Evolutionary conservation across 2,797 vertebrate species (phyloP).

Genomic region (Toxotes lorentzi): DNA sequence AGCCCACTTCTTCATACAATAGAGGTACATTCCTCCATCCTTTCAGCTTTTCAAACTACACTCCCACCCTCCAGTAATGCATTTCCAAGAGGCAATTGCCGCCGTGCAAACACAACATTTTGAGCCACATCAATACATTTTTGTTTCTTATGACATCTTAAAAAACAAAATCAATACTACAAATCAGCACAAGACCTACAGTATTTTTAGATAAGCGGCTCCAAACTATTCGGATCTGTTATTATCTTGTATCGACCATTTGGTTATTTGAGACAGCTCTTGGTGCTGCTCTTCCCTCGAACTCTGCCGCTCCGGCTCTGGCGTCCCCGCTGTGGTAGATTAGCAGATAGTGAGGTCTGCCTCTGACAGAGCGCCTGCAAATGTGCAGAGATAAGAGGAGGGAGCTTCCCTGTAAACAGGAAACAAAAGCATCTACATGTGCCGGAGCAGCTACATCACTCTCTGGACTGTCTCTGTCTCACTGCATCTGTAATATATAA

Average conservation of each 20-base stretch:
- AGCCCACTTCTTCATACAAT: constrained; percentile 1
- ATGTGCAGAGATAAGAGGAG: constrained; percentile 55
- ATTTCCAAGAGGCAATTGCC: neutral
- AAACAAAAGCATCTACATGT: constrained; percentile 17
- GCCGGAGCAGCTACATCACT: constrained; percentile 10
- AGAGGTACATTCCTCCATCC: neutral
- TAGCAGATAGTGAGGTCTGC: constrained; percentile 48
- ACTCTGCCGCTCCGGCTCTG: constrained; percentile 40
- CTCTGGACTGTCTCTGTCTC: neutral
- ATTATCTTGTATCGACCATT: constrained; percentile 29
- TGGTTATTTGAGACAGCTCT: constrained; percentile 35
- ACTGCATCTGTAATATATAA: constrained; percentile 1
- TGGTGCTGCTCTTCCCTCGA: constrained; percentile 6
- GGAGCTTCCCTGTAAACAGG: constrained; percentile 23
- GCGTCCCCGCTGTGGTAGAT: constrained; percentile 45
- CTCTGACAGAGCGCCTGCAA: constrained; percentile 56
- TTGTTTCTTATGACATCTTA: constrained; percentile 27
- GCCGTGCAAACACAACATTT: constrained; percentile 10
- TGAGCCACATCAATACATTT: neutral
- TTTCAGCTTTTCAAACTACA: constrained; percentile 4
- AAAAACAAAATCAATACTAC: constrained; percentile 33
- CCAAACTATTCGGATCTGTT: constrained; percentile 29
- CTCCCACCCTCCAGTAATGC: neutral
- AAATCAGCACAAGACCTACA: constrained; percentile 28
- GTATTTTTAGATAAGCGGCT: constrained; percentile 36